Evolutionary conservation across 2,797 vertebrate species (phyloP).

Genomic region (Salmo trutta): DNA sequence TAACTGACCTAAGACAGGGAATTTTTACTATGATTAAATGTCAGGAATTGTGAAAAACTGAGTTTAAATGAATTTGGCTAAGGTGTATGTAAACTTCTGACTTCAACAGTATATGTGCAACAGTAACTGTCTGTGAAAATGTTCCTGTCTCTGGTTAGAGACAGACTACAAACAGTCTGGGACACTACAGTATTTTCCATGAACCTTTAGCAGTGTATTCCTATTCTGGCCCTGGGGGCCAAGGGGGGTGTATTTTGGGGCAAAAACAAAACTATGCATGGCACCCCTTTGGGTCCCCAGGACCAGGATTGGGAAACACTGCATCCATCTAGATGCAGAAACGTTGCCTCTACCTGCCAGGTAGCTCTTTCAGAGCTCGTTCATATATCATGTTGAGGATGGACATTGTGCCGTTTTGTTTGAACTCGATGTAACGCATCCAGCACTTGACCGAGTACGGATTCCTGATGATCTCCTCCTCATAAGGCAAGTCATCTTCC

Average conservation of each 20-base stretch:
- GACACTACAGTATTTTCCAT: neutral
- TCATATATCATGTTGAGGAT: slow-evolving; percentile 89
- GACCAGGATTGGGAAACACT: too few species aligned
- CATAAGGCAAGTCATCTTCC: slow-evolving; percentile 91
- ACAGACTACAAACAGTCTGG: neutral
- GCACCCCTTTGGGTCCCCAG: too few species aligned
- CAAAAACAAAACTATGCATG: too few species aligned
- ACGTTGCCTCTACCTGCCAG: slow-evolving; percentile 81
- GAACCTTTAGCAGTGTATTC: neutral
- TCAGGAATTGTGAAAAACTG: too few species aligned
- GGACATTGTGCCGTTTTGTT: slow-evolving; percentile 79
- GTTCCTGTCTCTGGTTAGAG: neutral
- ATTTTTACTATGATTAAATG: too few species aligned
- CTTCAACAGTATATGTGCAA: neutral
- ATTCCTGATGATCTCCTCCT: slow-evolving; percentile 93
- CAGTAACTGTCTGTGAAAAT: neutral
- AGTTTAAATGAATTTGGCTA: too few species aligned
- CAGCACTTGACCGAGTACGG: slow-evolving; percentile 94
- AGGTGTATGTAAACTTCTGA: too few species aligned
- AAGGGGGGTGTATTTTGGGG: too few species aligned
- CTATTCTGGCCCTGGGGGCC: too few species aligned
- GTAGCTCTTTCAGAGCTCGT: slow-evolving; percentile 88
- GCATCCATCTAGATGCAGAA: too few species aligned
- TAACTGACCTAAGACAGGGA: too few species aligned
- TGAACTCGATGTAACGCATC: slow-evolving; percentile 92